phyloP scores from a whole-genome alignment of 1,140 invertebrate species.

The Neocloeon triangulifer region DNA sequence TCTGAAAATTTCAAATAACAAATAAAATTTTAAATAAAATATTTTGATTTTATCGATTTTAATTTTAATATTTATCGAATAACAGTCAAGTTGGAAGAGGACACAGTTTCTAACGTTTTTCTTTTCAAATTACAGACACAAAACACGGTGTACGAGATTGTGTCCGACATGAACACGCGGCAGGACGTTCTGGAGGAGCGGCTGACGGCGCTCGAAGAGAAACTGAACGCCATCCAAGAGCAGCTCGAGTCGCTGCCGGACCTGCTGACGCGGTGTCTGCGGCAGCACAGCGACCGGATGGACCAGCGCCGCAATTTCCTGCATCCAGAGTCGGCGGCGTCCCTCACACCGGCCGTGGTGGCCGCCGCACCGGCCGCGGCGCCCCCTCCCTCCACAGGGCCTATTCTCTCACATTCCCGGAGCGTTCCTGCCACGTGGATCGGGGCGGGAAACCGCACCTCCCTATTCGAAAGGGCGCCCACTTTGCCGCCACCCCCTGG shows the following conservation, averaged over 20 bases:
- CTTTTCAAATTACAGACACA: slow-evolving; percentile 85
- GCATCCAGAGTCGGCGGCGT: slow-evolving; percentile 44
- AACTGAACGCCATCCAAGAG: slow-evolving; percentile 48
- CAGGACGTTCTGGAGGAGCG: slow-evolving; percentile 78
- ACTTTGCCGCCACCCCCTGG: too few species aligned
- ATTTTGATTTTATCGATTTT: slow-evolving; percentile 14
- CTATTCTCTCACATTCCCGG: slow-evolving; percentile 28
- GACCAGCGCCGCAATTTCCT: slow-evolving; percentile 61
- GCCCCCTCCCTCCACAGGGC: slow-evolving; percentile 17
- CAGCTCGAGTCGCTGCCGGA: slow-evolving; percentile 66
- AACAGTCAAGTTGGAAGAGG: too few species aligned
- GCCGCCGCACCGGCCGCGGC: slow-evolving; percentile 17
- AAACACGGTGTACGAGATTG: slow-evolving; percentile 90
- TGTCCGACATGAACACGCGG: slow-evolving; percentile 81
- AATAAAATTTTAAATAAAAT: too few species aligned
- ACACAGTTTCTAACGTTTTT: too few species aligned
- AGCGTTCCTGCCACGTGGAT: slow-evolving; percentile 25
- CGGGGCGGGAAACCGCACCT: too few species aligned
- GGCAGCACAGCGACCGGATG: slow-evolving; percentile 36
- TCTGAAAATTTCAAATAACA: too few species aligned
- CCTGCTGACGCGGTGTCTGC: slow-evolving; percentile 46
- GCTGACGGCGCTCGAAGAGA: slow-evolving; percentile 65
- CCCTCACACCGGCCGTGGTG: slow-evolving; percentile 13
- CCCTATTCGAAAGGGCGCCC: too few species aligned
- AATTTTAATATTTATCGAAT: too few species aligned